Conservation (phyloP, 2,113 vertebrate genomes). For the Chrysemys picta region DNA sequence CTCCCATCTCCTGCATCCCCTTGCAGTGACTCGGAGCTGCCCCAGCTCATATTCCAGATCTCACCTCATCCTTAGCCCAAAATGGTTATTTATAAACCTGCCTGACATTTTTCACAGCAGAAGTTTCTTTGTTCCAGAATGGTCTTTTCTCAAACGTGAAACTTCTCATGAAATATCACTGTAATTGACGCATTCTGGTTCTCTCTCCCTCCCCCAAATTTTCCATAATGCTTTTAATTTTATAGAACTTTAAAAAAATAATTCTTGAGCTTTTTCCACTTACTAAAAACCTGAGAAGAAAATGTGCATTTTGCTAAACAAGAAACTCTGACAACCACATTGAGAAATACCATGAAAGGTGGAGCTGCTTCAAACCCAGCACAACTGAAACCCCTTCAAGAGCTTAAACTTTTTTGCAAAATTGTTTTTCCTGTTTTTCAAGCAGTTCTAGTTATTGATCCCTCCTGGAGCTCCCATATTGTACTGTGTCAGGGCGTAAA, state of each 20-base stretch:
- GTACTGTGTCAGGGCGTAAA: accelerated
- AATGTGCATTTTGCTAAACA: neutral
- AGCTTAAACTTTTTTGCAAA: accelerated
- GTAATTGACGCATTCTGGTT: neutral
- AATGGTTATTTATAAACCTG: neutral
- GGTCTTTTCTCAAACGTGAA: neutral
- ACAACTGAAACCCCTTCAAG: accelerated
- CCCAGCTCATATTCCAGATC: neutral
- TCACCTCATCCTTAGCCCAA: neutral
- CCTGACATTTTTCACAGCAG: neutral
- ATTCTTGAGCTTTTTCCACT: neutral
- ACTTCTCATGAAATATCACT: neutral
- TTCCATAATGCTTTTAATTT: neutral
- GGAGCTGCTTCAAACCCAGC: accelerated
- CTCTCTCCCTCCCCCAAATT: too few species aligned
- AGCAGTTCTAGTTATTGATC: accelerated
- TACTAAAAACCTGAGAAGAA: neutral
- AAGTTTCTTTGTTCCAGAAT: neutral
- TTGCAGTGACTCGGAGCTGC: neutral
- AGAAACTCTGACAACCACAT: neutral
- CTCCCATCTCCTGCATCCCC: neutral
- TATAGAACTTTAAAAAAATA: neutral
- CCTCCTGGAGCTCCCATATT: accelerated
- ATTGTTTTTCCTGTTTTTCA: accelerated
- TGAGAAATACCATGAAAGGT: neutral